A percentile compares a stretch with the other conserved stretches of the same genome.
phyloP scores from a whole-genome alignment of 2,113 vertebrate genomes.

The Stercorarius parasiticus region DNA sequence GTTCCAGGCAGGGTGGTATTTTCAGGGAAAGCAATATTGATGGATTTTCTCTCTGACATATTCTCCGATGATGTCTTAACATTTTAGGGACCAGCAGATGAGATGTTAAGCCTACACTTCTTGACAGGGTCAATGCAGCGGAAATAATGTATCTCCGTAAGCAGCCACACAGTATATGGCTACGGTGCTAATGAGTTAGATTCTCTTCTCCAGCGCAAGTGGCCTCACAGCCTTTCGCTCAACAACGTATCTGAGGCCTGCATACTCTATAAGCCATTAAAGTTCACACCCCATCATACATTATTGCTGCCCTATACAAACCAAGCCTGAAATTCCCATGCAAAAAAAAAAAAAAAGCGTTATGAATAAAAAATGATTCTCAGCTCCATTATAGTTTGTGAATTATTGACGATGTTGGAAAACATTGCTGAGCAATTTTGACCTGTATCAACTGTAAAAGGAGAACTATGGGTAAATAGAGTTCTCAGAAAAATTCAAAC shows the following conservation, averaged over 20 bases:
- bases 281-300: accelerated
- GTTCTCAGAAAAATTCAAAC: neutral
- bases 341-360: neutral
- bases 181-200: neutral
- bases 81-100: neutral
- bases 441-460: neutral
- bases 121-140: neutral
- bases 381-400: neutral
- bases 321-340: neutral
- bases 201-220: neutral
- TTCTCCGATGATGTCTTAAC: neutral
- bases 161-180: neutral
- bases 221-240: neutral
- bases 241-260: neutral
- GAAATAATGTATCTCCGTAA: neutral
- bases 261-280: too few species aligned
- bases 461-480: neutral
- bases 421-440: neutral
- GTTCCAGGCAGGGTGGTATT: neutral
- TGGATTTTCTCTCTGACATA: constrained; percentile 6
- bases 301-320: neutral
- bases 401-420: neutral
- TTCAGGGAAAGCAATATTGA: neutral
- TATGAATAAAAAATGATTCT: constrained; percentile 1
- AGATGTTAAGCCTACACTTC: neutral